Conservation (phyloP, 1,140 invertebrate species). For the Aphelinus certus region DNA sequence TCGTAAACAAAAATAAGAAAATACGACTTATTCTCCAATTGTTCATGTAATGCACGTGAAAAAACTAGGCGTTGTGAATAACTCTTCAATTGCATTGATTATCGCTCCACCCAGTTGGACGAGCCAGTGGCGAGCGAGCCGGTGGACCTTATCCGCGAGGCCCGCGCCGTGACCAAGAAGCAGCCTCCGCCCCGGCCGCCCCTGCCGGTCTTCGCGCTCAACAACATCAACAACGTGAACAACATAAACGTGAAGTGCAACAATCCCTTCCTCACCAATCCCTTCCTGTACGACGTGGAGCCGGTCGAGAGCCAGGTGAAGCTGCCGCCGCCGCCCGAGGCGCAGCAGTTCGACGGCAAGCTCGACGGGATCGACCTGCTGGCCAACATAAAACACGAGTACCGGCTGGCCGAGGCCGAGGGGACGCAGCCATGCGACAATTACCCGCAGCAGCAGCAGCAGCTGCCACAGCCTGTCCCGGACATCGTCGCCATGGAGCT, state of each 20-base stretch:
- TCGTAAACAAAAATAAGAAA: too few relatives aligned
- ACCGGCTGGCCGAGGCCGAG: slow-evolving; percentile 34
- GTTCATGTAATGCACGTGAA: too few relatives aligned
- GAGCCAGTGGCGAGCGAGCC: slow-evolving; percentile 54
- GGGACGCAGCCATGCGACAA: slow-evolving; percentile 49
- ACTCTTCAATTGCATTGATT: too few relatives aligned
- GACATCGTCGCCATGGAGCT: slow-evolving; percentile 60
- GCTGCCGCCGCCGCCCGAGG: slow-evolving; percentile 30
- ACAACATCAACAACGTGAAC: slow-evolving; percentile 10
- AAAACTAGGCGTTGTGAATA: too few relatives aligned
- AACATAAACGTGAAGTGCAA: slow-evolving; percentile 40
- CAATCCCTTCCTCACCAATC: slow-evolving; percentile 5
- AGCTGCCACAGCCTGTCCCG: slow-evolving; percentile 46
- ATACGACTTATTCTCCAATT: too few relatives aligned
- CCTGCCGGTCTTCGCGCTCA: slow-evolving; percentile 52
- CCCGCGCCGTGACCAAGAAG: slow-evolving; percentile 48
- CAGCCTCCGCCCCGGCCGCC: slow-evolving; percentile 22
- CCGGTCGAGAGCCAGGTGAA: not conserved
- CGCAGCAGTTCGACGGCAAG: slow-evolving; percentile 54
- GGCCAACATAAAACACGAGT: slow-evolving; percentile 55
- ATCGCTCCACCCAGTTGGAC: slow-evolving; percentile 46
- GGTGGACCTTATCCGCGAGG: slow-evolving; percentile 61
- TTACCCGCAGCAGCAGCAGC: slow-evolving; percentile 45
- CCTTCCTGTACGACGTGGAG: not conserved
- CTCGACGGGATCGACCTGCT: slow-evolving; percentile 63